Evolutionary conservation across 2,797 vertebrate species (phyloP), one percentile per base, ranked within the genome.

Genomic region (Chiloscyllium punctatum): DNA sequence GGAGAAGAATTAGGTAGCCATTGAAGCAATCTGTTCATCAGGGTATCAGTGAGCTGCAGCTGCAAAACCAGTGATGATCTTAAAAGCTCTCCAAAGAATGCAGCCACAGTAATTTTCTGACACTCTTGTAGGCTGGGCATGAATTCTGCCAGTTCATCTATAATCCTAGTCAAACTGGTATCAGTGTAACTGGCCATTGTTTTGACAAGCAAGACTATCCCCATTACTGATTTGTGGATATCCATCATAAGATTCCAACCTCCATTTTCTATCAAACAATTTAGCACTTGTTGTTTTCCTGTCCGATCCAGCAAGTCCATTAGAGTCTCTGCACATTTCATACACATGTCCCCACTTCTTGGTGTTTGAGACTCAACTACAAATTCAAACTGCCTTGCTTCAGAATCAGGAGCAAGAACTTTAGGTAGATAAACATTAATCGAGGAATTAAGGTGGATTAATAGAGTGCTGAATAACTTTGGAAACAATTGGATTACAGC

Each of bases 1-100:
- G 94, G 15, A 4, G 71, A 57, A 33, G 71, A 33, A 69, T 95
- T 74, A 8, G 21, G 6, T 16, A 77, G 71, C 3, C 94, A 77
- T 4, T 77, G 69, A 72, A 95, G 68, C 71, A 95, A 53, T 7
- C 8, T 95, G 71, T 18, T 95, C 48, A 74, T 72, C 27, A 95
- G 71, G 16, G 30, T 4, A 18, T 74, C 48, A 18, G 94, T 95
- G 25, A 95, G 42, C 8, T n/a, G 27, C 94, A 77, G 51, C 6
- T 53, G 48, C 30, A 71, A 57, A 18, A 95, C 48, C 68, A 77
- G 27, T 9, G 69, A 48, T 8, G 27, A 77, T 77, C 30, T 53
- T 53, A 95, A 95, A 16, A 95, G 71, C 71, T 74, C 94, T 74
- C 94, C 71, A 57, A 95, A 77, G 94, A 95, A 95, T 33, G 71